phyloP scores from a whole-genome alignment of 2,888 invertebrate species.

The Drosophila pegasa region DNA sequence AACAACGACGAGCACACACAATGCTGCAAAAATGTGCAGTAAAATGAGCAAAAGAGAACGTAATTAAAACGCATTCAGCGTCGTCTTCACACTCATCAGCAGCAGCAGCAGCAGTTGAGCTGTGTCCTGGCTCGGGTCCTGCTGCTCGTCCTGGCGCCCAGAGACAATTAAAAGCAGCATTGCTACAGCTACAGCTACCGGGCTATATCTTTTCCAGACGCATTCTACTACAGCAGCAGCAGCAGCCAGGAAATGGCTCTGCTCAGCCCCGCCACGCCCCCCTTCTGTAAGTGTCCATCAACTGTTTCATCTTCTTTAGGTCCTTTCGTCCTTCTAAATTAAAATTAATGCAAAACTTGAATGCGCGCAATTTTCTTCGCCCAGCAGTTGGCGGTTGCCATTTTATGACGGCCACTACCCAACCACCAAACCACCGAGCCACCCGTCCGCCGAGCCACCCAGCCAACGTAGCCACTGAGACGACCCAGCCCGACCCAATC shows the following conservation, averaged over 20 bases:
- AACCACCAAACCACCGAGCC: not conserved
- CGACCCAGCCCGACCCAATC: not conserved
- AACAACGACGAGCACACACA: conserved; percentile 34
- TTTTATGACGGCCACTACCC: conserved; percentile 29
- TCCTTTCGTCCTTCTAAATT: conserved; percentile 39
- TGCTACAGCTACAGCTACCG: conserved; percentile 30
- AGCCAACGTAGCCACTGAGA: not conserved
- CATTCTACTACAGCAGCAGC: conserved; percentile 29
- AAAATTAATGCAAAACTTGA: conserved; percentile 52
- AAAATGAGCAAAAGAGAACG: conserved; percentile 71
- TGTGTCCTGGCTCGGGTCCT: conserved; percentile 12
- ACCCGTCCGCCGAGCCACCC: not conserved
- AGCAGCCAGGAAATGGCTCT: conserved; percentile 26
- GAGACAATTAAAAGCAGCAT: conserved; percentile 70
- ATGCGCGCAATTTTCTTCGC: conserved; percentile 46
- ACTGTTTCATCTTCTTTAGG: conserved; percentile 35
- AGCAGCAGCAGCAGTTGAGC: conserved; percentile 8
- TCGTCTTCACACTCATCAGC: conserved; percentile 50
- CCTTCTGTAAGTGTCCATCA: conserved; percentile 4
- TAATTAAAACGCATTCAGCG: conserved; percentile 75
- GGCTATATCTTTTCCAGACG: conserved; percentile 44
- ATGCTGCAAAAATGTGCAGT: conserved; percentile 46
- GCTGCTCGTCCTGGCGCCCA: conserved; percentile 10
- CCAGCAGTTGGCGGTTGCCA: conserved; percentile 40
- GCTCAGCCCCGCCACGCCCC: not conserved